Evolutionary conservation across 2,113 vertebrate species (phyloP).

Genomic region (Dromas ardeola): DNA sequence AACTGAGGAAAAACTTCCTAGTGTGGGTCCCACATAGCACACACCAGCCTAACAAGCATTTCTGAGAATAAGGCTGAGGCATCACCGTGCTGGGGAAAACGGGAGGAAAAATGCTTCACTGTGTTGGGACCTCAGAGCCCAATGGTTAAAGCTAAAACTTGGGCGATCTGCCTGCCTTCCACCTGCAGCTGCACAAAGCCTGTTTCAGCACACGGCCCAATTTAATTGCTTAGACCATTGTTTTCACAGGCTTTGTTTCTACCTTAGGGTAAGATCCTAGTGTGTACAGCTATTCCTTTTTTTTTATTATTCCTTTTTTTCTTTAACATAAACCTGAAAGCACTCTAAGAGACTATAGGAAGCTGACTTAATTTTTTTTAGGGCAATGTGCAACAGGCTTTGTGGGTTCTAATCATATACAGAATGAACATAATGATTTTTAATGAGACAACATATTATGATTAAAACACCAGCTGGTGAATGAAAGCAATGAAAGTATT

Average conservation of each 20-base stretch:
- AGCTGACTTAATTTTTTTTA: not conserved
- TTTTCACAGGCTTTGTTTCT: not conserved
- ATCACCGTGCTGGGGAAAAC: rapidly evolving
- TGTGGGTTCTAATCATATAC: not conserved
- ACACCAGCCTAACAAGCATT: not conserved
- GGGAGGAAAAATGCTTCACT: not conserved
- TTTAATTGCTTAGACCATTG: not conserved
- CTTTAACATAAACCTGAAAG: not conserved
- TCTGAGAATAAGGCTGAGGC: not conserved
- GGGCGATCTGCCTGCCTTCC: not conserved
- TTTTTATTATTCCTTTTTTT: not conserved
- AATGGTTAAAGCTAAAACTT: not conserved
- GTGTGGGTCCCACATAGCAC: not conserved
- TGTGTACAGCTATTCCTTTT: not conserved
- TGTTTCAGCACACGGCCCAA: not conserved
- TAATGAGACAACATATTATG: conserved; percentile 1
- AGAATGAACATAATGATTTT: conserved; percentile 18
- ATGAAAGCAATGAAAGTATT: conserved; percentile 19
- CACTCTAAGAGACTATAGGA: not conserved
- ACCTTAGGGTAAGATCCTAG: not conserved
- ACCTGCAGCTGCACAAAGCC: not conserved
- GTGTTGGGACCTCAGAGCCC: not conserved
- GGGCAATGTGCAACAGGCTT: not conserved
- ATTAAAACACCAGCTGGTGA: conserved; percentile 17
- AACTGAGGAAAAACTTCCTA: not conserved